Conservation (phyloP, 2,888 invertebrate genomes). For the Acleris holmiana region DNA sequence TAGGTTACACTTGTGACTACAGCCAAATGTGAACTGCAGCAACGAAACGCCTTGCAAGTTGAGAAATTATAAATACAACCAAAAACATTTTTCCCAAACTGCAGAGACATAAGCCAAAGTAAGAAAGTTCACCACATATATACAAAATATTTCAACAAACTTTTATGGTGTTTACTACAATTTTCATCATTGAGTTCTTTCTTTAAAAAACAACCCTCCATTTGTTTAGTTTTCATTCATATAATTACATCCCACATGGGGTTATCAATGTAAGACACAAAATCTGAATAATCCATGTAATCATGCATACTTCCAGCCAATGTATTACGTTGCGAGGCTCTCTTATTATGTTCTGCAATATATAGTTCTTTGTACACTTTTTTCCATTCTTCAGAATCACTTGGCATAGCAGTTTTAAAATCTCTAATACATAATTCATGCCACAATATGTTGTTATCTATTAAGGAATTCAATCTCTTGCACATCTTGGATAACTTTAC, state of each 20-base stretch:
- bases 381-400: conserved; percentile 58
- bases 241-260: conserved; percentile 66
- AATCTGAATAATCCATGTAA: conserved; percentile 67
- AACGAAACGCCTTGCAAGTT: too few species aligned
- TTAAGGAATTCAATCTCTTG: conserved; percentile 55
- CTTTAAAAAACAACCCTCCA: conserved; percentile 14
- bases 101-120: too few species aligned
- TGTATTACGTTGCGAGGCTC: conserved; percentile 39
- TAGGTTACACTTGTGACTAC: too few species aligned
- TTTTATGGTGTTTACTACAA: too few species aligned
- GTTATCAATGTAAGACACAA: conserved; percentile 68
- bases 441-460: conserved; percentile 66
- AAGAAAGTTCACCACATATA: too few species aligned
- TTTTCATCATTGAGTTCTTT: background rate
- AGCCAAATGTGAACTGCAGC: too few species aligned
- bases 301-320: conserved; percentile 61
- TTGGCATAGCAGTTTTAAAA: conserved; percentile 47
- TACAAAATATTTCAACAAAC: too few species aligned
- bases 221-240: conserved; percentile 34
- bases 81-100: too few species aligned
- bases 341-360: conserved; percentile 46
- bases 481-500: conserved; percentile 64
- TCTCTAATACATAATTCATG: conserved; percentile 67
- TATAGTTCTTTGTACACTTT: conserved; percentile 57
- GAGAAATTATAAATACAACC: too few species aligned